phyloP scores from a whole-genome alignment of 2,113 vertebrate species.

The Paracanthobrama guichenoti region DNA sequence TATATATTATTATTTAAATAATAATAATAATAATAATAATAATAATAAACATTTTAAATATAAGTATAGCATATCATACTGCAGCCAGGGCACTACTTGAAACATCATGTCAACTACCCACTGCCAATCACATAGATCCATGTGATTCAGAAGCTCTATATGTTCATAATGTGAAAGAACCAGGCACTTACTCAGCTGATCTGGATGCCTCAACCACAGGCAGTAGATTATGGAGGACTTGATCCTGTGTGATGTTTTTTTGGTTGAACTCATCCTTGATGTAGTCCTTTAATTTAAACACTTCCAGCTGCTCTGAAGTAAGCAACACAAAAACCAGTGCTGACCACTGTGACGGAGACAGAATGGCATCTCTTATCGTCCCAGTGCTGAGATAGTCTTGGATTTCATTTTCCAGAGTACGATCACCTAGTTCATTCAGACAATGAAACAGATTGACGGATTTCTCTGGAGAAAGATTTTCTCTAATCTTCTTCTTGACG shows the following conservation, averaged over 20 bases:
- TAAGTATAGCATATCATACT: too few relatives aligned
- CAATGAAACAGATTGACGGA: constrained; percentile 45
- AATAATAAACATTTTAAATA: too few relatives aligned
- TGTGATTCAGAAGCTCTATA: too few relatives aligned
- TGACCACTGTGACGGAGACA: constrained; percentile 24
- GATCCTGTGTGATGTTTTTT: not conserved
- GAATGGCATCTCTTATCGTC: not conserved
- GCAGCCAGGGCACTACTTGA: too few relatives aligned
- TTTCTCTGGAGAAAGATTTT: not conserved
- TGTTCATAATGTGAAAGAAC: too few relatives aligned
- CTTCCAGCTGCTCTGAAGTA: constrained; percentile 29
- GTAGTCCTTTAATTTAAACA: constrained; percentile 35
- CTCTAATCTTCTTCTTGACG: constrained; percentile 33
- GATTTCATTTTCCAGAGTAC: constrained; percentile 30
- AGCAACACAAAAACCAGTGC: constrained; percentile 48
- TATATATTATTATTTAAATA: too few relatives aligned
- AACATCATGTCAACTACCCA: too few relatives aligned
- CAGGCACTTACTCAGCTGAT: not conserved
- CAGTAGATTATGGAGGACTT: constrained; percentile 13
- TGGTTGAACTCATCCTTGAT: not conserved
- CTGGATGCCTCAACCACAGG: constrained; percentile 31
- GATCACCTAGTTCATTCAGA: constrained; percentile 44
- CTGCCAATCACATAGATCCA: too few relatives aligned
- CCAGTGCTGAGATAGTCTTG: not conserved
- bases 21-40: too few relatives aligned